Percentiles rank a stretch among this genome's conserved stretches.
Conservation (phyloP, 2,797 vertebrate genomes). For the Pangasius sanitwongsei region DNA sequence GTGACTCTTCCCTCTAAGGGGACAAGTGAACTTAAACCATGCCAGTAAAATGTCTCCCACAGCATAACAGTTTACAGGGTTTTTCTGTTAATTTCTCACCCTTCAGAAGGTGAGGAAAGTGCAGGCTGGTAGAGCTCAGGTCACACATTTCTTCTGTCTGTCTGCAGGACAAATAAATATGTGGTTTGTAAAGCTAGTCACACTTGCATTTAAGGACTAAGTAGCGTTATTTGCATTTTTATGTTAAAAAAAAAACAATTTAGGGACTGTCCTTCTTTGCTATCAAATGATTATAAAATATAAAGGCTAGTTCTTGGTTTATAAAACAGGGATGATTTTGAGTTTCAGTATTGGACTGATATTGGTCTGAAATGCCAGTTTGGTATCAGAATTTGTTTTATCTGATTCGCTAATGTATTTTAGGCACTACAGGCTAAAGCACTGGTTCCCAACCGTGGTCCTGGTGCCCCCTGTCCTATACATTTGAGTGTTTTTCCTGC, state of each 20-base stretch:
- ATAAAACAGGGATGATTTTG: neutral
- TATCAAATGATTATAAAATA: neutral
- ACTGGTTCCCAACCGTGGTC: neutral
- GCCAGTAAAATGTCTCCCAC: neutral
- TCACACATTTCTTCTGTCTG: constrained; percentile 35
- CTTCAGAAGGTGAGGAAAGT: neutral
- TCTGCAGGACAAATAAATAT: no score
- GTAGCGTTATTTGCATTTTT: neutral
- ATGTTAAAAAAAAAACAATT: neutral
- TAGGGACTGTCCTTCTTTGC: neutral
- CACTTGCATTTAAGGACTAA: neutral
- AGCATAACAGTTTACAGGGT: neutral
- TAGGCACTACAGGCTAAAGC: neutral
- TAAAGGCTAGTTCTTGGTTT: neutral
- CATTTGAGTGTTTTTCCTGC: neutral
- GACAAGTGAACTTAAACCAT: neutral
- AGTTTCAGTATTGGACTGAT: neutral
- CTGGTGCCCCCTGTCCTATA: neutral
- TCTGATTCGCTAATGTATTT: neutral
- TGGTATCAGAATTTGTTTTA: neutral
- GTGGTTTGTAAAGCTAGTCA: neutral
- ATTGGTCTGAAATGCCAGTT: neutral
- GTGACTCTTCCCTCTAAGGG: neutral
- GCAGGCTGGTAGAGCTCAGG: constrained; percentile 20
- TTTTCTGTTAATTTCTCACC: constrained; percentile 23